These are phyloP conservation scores for Boleophthalmus pectinirostris DNA, from an alignment of 2,113 vertebrate species.

Conservation along the genomic window DNA sequence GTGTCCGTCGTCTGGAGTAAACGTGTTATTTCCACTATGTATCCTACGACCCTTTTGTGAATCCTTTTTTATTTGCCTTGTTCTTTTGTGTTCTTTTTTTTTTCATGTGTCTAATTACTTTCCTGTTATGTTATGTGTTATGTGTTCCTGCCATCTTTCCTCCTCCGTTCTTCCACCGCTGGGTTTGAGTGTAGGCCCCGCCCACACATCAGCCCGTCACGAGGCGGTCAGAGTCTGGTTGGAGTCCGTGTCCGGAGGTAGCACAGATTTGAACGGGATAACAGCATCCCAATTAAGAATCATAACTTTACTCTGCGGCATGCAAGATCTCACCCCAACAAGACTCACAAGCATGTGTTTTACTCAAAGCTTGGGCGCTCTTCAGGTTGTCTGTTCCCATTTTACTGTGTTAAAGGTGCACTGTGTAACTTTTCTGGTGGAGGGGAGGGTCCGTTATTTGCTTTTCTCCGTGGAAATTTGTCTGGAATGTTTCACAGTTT, in stretches of 20 bases:
- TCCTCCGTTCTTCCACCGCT: constrained; percentile 48
- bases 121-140: constrained; percentile 40
- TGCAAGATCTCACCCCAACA: constrained; percentile 44
- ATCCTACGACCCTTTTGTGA: constrained; percentile 41
- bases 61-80: constrained; percentile 51
- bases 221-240: constrained; percentile 98
- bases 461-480: no score
- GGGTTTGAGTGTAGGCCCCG: constrained; percentile 85
- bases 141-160: constrained; percentile 61
- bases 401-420: not conserved
- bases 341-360: constrained; percentile 59
- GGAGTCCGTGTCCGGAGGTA: constrained; percentile 97
- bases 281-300: constrained; percentile 46
- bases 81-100: constrained; percentile 62
- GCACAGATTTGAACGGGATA: constrained; percentile 71
- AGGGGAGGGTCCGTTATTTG: no score
- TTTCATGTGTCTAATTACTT: constrained; percentile 69
- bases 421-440: no score
- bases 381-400: constrained; percentile 20
- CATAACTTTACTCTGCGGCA: constrained; percentile 51
- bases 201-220: constrained; percentile 87
- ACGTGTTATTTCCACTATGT: constrained; percentile 23
- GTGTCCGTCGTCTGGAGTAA: constrained; percentile 40
- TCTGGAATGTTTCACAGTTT: no score
- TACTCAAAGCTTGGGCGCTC: constrained; percentile 16